Base-by-base conservation (phyloP, 2,113 vertebrate genomes). In the Sceloporus undulatus region DNA sequence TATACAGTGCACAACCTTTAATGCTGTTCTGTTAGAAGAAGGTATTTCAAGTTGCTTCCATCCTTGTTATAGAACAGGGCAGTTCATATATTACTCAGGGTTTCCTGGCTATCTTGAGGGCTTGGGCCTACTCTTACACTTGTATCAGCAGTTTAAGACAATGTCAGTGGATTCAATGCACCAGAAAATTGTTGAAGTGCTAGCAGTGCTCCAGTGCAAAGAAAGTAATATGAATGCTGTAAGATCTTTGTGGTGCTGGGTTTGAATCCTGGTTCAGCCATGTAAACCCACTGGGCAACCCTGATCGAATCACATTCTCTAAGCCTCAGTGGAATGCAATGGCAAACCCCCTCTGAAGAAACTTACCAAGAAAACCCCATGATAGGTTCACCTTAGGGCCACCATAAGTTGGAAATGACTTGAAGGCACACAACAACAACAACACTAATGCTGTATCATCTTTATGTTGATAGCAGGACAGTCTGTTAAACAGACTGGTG, bases 1-100 rank as follows among this genome's bases (percentile, higher is more conserved):
- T 79, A 73, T n/a, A 80, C 62, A 70, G 4, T 0, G 2, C 25
- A 5, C 16, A 59, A 25, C 68, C 74, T 76, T 34, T 56, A 38
- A 34, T 42, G 13, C 34, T 73, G 21, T 68, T 78, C 40, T 78
- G 84, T 18, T 40, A 65, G 52, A 66, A 65, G 52, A 66, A 3
- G 29, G 48, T 52, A 38, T 66, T n/a, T 27, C 75, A 78, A 13
- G 16, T 65, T 48, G 16, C 29, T 74, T 79, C 11, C 68, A 42
- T 27, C 0, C 0, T 80, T 85, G 70, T 10, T 52, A 21, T 5
- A 54, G 71, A 74, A 54, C 1, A 27, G 11, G n/a, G 21, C 0
- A 42, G 48, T 0, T 66, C 0, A 14, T 0, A 40, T 0, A 71
- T 34, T 59, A 38, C 40, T 25, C 78, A 54, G 9, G 54, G 3